Conservation (phyloP, 2,113 vertebrate genomes). For the Pampusana beccarii region DNA sequence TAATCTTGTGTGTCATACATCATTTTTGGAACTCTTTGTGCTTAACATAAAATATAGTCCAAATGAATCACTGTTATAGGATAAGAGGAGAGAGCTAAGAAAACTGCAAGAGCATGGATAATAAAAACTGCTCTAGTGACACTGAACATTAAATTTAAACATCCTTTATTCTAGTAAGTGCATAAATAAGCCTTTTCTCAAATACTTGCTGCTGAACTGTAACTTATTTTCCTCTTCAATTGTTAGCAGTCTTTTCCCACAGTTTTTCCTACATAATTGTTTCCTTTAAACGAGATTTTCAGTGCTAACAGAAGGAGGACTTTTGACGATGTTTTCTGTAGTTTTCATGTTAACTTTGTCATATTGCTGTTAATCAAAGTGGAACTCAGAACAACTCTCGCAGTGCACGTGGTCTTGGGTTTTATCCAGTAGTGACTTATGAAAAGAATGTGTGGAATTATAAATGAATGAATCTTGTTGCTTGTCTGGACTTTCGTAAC, state of each 20-base stretch:
- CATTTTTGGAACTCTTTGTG: background rate
- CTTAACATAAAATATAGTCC: background rate
- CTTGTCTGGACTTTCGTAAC: slow-evolving; percentile 3
- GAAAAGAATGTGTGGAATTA: slow-evolving; percentile 38
- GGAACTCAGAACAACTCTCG: background rate
- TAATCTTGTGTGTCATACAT: background rate
- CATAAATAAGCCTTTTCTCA: background rate
- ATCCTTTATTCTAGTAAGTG: background rate
- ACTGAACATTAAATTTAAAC: background rate
- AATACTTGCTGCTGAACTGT: background rate
- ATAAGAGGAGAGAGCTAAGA: background rate
- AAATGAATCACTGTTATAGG: background rate
- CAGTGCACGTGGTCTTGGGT: background rate
- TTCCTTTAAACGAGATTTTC: background rate
- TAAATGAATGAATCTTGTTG: slow-evolving; percentile 32
- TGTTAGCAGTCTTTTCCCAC: background rate
- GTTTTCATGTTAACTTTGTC: slow-evolving; percentile 12
- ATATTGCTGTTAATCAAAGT: background rate
- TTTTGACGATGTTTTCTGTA: background rate
- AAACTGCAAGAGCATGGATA: background rate
- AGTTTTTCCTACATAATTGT: background rate
- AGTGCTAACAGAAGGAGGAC: background rate
- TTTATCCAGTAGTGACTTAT: background rate
- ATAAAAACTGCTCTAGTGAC: background rate
- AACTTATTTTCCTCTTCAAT: background rate